These are phyloP conservation scores for Harpalus rubripes DNA, from an alignment of 2,888 invertebrate species.

Conservation along the genomic window DNA sequence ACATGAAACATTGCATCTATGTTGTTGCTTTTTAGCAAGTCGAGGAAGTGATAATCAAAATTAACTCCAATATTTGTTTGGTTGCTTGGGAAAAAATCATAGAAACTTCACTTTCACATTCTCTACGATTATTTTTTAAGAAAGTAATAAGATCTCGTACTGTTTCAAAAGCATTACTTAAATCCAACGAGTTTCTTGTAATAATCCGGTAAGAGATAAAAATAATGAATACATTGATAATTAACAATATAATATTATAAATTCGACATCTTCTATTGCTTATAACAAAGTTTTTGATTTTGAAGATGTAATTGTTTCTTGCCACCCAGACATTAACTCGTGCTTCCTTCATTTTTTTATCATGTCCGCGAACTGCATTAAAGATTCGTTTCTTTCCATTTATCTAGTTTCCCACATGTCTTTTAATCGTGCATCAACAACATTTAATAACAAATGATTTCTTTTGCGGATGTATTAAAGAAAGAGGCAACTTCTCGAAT, in stretches of 20 bases:
- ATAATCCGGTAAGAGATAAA: conserved; percentile 10
- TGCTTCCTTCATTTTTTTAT: not conserved
- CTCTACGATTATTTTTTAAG: conserved; percentile 2
- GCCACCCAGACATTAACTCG: not conserved
- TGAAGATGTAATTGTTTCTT: conserved; percentile 5
- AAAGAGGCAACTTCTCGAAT: conserved; percentile 5
- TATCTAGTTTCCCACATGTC: not conserved
- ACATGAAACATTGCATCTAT: not conserved
- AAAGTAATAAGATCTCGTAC: conserved; percentile 9
- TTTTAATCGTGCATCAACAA: conserved; percentile 12
- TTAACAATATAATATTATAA: not conserved
- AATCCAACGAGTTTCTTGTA: not conserved
- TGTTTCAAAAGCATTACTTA: conserved; percentile 13
- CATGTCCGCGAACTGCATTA: not conserved
- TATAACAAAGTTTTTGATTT: not conserved
- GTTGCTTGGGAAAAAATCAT: not conserved
- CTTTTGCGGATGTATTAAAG: conserved; percentile 7
- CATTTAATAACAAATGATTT: conserved; percentile 9
- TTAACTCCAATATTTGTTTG: not conserved
- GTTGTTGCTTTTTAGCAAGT: not conserved
- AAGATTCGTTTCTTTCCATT: not conserved
- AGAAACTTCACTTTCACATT: conserved; percentile 4
- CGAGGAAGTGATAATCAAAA: conserved; percentile 5
- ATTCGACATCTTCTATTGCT: conserved; percentile 4
- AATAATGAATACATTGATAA: conserved; percentile 13